Evolutionary conservation across 2,113 vertebrate genomes (phyloP).

Genomic region (Dromas ardeola): DNA sequence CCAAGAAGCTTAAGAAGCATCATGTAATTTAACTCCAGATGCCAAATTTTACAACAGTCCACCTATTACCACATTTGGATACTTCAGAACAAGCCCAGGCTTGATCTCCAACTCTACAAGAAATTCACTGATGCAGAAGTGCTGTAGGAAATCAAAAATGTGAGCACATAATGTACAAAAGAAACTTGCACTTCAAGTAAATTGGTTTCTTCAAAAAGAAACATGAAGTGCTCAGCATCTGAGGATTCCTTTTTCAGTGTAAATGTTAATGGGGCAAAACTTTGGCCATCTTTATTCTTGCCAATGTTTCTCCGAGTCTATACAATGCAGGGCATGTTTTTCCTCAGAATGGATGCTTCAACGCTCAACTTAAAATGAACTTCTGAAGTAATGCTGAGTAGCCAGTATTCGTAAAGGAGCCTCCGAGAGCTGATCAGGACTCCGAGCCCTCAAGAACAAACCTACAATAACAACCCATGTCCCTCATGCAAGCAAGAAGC

Average conservation of each 20-base stretch:
- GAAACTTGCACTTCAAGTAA: conserved; percentile 46
- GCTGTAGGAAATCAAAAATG: not conserved
- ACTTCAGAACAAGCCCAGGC: conserved; percentile 58
- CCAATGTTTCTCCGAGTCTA: not conserved
- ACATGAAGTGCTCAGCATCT: conserved; percentile 43
- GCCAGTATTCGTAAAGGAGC: not conserved
- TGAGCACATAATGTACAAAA: conserved; percentile 6
- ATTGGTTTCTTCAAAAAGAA: conserved; percentile 59
- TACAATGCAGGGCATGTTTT: not conserved
- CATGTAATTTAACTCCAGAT: conserved; percentile 78
- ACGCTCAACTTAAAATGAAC: not conserved
- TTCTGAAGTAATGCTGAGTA: not conserved
- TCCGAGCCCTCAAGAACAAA: not conserved
- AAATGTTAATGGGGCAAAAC: conserved; percentile 57
- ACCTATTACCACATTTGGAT: conserved; percentile 61
- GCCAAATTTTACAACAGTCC: conserved; percentile 71
- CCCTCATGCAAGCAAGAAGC: not conserved
- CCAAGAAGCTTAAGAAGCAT: conserved; percentile 74
- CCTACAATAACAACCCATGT: not conserved
- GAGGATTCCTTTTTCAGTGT: conserved; percentile 17
- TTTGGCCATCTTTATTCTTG: not conserved
- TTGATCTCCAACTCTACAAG: conserved; percentile 20
- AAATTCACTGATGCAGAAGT: conserved; percentile 15
- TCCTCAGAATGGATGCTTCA: not conserved
- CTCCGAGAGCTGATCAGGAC: rapidly evolving